Base-by-base conservation (phyloP, 2,113 vertebrate species). In the Gopherus flavomarginatus region DNA sequence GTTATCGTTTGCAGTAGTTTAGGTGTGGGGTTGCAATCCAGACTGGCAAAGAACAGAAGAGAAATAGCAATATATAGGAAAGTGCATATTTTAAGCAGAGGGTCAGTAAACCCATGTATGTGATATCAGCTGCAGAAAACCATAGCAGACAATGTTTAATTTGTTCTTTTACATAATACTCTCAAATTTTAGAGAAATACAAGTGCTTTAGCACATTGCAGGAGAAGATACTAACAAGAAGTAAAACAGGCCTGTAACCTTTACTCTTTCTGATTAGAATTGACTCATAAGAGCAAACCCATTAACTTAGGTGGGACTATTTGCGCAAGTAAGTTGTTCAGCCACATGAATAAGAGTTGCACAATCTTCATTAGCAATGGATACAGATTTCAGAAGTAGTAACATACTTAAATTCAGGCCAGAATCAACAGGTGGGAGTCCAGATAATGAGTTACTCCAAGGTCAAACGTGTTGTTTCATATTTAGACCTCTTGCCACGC, bases 351-450 rank as follows among this genome's bases (percentile, higher is more conserved):
- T 38, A 88, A 6, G 69, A 78, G 8, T 57, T 50, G 38, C 38
- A 91, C 44, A 88, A 54, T 91, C 83, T 77, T 88, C 89, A 54
- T 94, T 79, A 96, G 96, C 86, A 96, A 89, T 95, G 91, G 54
- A 75, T 89, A 77, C 79, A 86, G 91, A 92, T 11, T 79, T 27
- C 54, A 94, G 89, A 83, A 94, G 35, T 49, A 91, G 44, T 49
- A 88, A 92, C 27, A 11, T 79, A 57, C 50, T 57, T 92, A 95
- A 95, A 85, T 87, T 83, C 56, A 52, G 79, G 65, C 11, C 65
- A 91, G 86, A 77, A 90, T 57, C 81, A 42, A 44, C 91, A 96
- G 22, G 95, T 38, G 83, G 77, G 93, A 96, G 21, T 92, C 87
- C 86, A 90, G 19, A n/a, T 81, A 53, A 88, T 83, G 52, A 95